These are phyloP conservation scores for Premnoplex brunnescens DNA, from an alignment of 2,797 vertebrate genomes.

Conservation along the genomic window DNA sequence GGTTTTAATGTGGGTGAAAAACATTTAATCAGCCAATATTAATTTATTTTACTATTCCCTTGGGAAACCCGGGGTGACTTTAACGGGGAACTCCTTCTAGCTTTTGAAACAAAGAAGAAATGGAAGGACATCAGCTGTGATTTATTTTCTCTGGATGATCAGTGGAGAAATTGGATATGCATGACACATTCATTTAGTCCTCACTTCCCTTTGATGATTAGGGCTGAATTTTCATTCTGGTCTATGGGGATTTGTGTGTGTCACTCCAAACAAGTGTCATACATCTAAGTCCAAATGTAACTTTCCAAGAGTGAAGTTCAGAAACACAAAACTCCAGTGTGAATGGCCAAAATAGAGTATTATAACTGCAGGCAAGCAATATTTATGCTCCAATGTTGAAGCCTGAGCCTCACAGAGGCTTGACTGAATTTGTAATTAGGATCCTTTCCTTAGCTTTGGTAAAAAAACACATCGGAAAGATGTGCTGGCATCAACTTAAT, in stretches of 20 bases:
- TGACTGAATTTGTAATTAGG: background rate
- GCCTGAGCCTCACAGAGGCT: background rate
- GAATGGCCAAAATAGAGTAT: background rate
- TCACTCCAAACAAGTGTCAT: conserved; percentile 46
- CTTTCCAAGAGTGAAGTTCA: conserved; percentile 35
- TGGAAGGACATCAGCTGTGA: conserved; percentile 45
- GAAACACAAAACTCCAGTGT: background rate
- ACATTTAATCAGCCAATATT: conserved; percentile 19
- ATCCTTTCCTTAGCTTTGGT: background rate
- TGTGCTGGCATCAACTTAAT: background rate
- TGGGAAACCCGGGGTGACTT: background rate
- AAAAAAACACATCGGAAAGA: background rate
- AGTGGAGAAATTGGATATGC: conserved; percentile 51
- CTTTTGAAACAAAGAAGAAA: conserved; percentile 49
- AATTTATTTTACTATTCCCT: conserved; percentile 6
- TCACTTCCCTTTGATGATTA: conserved; percentile 71
- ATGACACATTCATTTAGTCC: conserved; percentile 62
- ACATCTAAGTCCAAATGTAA: conserved; percentile 53
- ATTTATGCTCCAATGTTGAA: background rate
- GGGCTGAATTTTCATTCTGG: conserved; percentile 62
- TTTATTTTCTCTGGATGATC: conserved; percentile 66
- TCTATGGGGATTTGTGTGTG: conserved; percentile 55
- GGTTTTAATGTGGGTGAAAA: conserved; percentile 16
- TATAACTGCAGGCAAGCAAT: background rate
- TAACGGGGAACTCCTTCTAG: background rate